A percentile compares a stretch with the other conserved stretches of the same genome.
Conservation (phyloP, 2,888 invertebrate species). For the Stenolophus ochropezus region DNA sequence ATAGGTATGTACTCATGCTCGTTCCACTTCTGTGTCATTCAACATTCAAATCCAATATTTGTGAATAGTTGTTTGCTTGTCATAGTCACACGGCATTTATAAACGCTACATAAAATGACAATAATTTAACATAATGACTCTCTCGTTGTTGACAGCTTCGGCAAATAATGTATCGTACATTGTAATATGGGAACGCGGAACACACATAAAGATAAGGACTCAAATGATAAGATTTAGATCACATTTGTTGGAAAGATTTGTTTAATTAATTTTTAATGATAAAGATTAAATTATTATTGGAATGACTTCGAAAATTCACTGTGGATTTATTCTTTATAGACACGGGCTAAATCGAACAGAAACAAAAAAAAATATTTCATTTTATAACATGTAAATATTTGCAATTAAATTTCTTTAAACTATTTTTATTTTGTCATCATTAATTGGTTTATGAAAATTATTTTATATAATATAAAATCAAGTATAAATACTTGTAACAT, state of each 20-base stretch:
- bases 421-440: too few relatives aligned
- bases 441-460: too few relatives aligned
- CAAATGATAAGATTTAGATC: not conserved
- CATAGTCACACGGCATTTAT: slow-evolving; percentile 28
- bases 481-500: too few relatives aligned
- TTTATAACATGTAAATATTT: too few relatives aligned
- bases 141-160: not conserved
- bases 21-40: slow-evolving; percentile 8
- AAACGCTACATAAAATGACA: slow-evolving; percentile 16
- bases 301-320: too few relatives aligned
- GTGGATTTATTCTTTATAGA: too few relatives aligned
- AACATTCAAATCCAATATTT: slow-evolving; percentile 27
- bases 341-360: too few relatives aligned
- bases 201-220: not conserved
- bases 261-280: not conserved
- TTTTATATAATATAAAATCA: too few relatives aligned
- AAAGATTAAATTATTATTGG: too few relatives aligned
- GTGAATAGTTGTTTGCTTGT: slow-evolving; percentile 9
- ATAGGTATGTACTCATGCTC: not conserved
- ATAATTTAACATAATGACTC: not conserved
- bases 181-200: slow-evolving; percentile 8
- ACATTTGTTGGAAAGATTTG: not conserved
- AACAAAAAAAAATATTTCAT: too few relatives aligned
- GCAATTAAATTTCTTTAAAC: too few relatives aligned
- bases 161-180: slow-evolving; percentile 4